Percentiles rank a stretch among this genome's conserved stretches.
phyloP scores from a whole-genome alignment of 2,797 vertebrate genomes.

The Ptychadena robeensis region DNA sequence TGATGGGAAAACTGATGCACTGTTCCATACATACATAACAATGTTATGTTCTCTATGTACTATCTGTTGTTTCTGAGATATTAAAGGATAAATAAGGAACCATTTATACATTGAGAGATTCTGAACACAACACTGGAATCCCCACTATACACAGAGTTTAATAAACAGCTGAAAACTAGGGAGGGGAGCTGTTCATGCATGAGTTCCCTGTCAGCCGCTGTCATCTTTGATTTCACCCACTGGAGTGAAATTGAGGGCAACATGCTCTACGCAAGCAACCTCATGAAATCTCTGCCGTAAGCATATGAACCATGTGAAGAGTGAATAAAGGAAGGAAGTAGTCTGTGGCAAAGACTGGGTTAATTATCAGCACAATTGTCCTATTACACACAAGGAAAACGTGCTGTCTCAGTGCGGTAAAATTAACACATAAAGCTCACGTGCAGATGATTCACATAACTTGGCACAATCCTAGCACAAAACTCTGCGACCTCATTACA shows the following conservation, averaged over 20 bases:
- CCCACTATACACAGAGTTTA: not conserved
- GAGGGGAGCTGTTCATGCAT: slow-evolving; percentile 13
- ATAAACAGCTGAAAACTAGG: not conserved
- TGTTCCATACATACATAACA: no score
- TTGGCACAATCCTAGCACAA: not conserved
- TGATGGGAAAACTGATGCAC: no score
- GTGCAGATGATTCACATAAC: not conserved
- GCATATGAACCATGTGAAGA: not conserved
- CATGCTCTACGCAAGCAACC: not conserved
- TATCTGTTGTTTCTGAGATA: no score
- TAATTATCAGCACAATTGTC: not conserved
- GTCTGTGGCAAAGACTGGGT: not conserved
- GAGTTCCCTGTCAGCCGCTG: slow-evolving; percentile 23
- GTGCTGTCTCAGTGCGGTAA: slow-evolving; percentile 25
- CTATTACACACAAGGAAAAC: slow-evolving; percentile 1
- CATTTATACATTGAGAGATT: not conserved
- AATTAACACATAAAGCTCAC: slow-evolving; percentile 6
- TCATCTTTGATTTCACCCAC: slow-evolving; percentile 7
- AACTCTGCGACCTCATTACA: not conserved
- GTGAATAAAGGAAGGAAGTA: not conserved
- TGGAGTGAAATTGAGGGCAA: not conserved
- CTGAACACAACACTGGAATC: not conserved
- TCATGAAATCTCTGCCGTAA: slow-evolving; percentile 3
- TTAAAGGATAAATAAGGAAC: no score
- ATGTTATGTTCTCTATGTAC: no score